phyloP scores from a whole-genome alignment of 2,888 invertebrate genomes.

The Orgyia antiqua region DNA sequence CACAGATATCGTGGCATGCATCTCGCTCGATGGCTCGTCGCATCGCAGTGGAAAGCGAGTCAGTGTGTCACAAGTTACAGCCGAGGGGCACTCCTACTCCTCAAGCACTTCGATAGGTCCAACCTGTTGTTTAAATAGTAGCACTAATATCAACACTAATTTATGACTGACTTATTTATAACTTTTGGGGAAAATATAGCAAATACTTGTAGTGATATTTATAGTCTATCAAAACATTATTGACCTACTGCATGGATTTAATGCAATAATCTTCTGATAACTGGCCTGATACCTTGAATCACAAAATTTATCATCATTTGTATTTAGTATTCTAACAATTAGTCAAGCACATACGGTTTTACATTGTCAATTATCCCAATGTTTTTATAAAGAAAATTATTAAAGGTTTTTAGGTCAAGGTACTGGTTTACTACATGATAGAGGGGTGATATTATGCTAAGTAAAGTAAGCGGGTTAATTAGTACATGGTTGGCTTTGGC shows the following conservation, averaged over 20 bases:
- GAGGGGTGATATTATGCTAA: slow-evolving; percentile 20
- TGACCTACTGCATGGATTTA: too few species aligned
- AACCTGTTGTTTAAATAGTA: slow-evolving; percentile 37
- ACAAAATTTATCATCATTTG: too few species aligned
- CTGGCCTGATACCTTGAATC: too few species aligned
- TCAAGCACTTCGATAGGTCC: slow-evolving; percentile 34
- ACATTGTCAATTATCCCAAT: too few species aligned
- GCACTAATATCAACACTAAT: slow-evolving; percentile 18
- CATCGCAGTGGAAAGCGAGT: slow-evolving; percentile 67
- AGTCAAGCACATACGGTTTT: too few species aligned
- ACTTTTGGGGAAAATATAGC: too few species aligned
- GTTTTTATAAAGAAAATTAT: slow-evolving; percentile 3
- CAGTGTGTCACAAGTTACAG: slow-evolving; percentile 60
- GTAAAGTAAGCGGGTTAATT: slow-evolving; percentile 31
- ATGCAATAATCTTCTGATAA: too few species aligned
- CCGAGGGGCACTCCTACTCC: slow-evolving; percentile 23
- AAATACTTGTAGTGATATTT: too few species aligned
- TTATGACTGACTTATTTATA: not conserved
- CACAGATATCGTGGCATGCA: slow-evolving; percentile 16
- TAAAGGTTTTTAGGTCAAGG: slow-evolving; percentile 12
- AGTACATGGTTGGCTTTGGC: slow-evolving; percentile 27
- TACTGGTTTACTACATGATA: slow-evolving; percentile 24
- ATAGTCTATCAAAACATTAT: too few species aligned
- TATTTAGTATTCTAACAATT: too few species aligned
- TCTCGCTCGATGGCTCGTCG: slow-evolving; percentile 17